Evolutionary conservation across 2,888 invertebrate species (phyloP).

Genomic region (Bellardia bayeri): DNA sequence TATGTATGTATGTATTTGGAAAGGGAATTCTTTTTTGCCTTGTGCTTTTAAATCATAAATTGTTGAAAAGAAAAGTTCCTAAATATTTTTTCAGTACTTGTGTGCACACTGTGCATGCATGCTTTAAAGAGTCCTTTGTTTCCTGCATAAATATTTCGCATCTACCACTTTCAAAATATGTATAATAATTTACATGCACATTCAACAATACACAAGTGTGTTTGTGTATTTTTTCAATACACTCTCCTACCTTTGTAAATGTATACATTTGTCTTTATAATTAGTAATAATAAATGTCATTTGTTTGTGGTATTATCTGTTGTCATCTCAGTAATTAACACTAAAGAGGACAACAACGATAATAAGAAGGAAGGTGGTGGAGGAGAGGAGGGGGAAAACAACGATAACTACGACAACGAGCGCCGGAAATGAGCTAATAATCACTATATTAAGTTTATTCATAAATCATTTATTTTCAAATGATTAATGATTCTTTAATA

Average conservation of each 20-base stretch:
- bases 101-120: background rate
- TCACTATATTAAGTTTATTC: slow-evolving; percentile 59
- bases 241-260: background rate
- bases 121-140: background rate
- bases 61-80: slow-evolving; percentile 14
- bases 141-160: slow-evolving; percentile 4
- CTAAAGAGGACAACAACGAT: slow-evolving; percentile 7
- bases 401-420: background rate
- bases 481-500: slow-evolving; percentile 70
- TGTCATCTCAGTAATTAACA: slow-evolving; percentile 67
- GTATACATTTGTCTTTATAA: slow-evolving; percentile 39
- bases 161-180: background rate
- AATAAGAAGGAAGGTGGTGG: background rate
- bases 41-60: slow-evolving; percentile 50
- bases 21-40: background rate
- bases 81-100: no score
- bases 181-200: no score
- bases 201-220: background rate
- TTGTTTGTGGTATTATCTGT: slow-evolving; percentile 61
- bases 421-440: slow-evolving; percentile 61
- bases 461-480: slow-evolving; percentile 65
- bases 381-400: background rate
- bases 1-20: slow-evolving; percentile 20
- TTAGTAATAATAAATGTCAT: slow-evolving; percentile 51
- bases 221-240: background rate